Conservation (phyloP, 2,113 vertebrate species). For the Xiphophorus couchianus region DNA sequence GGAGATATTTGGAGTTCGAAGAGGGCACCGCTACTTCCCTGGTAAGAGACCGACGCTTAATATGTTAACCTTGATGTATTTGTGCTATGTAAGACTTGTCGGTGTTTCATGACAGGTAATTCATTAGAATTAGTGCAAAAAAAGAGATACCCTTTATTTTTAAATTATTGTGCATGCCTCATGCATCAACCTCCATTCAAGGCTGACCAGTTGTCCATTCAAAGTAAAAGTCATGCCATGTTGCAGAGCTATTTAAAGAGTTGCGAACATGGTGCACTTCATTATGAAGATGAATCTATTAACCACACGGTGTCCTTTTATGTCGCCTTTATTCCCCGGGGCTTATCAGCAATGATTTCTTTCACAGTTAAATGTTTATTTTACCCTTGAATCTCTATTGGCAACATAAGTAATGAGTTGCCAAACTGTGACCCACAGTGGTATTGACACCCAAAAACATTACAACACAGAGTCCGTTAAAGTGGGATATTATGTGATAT, state of each 20-base stretch:
- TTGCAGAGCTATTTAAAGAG: background rate
- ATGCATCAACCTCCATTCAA: constrained; percentile 1
- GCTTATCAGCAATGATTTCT: background rate
- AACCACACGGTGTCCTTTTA: background rate
- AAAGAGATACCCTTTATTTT: too few relatives aligned
- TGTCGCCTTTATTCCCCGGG: too few relatives aligned
- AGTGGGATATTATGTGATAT: background rate
- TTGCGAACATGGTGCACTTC: background rate
- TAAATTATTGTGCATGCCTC: too few relatives aligned
- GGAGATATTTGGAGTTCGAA: constrained; percentile 71
- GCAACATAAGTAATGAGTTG: background rate
- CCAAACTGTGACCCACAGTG: too few relatives aligned
- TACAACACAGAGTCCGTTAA: background rate
- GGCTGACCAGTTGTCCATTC: background rate
- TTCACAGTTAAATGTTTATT: background rate
- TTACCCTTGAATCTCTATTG: too few relatives aligned
- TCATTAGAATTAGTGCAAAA: too few relatives aligned
- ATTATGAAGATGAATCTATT: background rate
- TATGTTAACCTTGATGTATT: background rate
- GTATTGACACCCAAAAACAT: background rate
- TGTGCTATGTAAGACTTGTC: background rate
- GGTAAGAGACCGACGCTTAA: constrained; percentile 54
- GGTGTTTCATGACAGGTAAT: too few relatives aligned
- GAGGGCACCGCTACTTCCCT: constrained; percentile 47
- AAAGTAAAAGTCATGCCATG: background rate